Evolutionary conservation across 1,140 invertebrate species (phyloP), one percentile per base, ranked within the genome.

Genomic region (Achatina immaculata): DNA sequence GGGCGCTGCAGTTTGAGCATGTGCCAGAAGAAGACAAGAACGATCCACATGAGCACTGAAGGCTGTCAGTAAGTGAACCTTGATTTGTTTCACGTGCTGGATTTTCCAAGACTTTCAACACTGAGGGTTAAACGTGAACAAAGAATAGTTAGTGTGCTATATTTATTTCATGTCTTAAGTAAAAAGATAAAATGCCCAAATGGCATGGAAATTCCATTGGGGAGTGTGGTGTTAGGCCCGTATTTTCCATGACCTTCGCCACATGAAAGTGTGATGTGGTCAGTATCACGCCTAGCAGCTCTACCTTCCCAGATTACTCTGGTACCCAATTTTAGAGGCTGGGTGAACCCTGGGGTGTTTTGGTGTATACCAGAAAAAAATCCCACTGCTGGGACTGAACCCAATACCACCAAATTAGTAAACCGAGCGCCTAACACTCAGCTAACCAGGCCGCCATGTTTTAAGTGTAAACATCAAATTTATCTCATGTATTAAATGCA

Each of bases 41-140:
- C 4, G 21, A 4, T 9, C 75, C 75, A 78, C 75, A 78, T 66
- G 75, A 78, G 31, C 75, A 78, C 62, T 66, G 75, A 7, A 51
- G 6, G 28, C 71, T 73, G 19, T 73, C 38, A 14, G 38, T 19
- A 34, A 55, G 34, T 28, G 40, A 28, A 34, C 1, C 9, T 7
- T 58, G 40, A 34, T 40, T 34, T n/a, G n/a, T 24, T 55, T 45
- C 21, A 36, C 45, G n/a, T 2, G 31, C 73, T 31, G 73, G 73
- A 38, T 36, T 55, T 31, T 55, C 45, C 48, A 75, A 1, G 31
- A 75, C 73, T 75, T 75, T 36, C 43, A 75, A 24, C 21, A 55
- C 73, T 75, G 48, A 40, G 36, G 71, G n/a, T 6, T 43, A 45
- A 45, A 73, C 2, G 28, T 6, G 43, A 9, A 31, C 55, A 31